These are phyloP conservation scores for Umimayanthus kanabou DNA, from an alignment of 92 coral and sea anemone genomes.

Conservation along the genomic window DNA sequence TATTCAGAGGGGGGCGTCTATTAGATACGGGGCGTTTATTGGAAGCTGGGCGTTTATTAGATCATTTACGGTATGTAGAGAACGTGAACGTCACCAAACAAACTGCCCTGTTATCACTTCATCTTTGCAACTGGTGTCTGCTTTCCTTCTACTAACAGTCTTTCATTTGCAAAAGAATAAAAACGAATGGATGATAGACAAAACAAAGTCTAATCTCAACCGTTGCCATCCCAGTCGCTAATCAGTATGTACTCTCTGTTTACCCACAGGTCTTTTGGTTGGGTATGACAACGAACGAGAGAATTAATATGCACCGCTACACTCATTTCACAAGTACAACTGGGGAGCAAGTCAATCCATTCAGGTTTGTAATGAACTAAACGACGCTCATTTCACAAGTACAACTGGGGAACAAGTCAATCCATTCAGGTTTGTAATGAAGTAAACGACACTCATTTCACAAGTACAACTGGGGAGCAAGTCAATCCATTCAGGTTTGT, in stretches of 20 bases:
- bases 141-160: too few relatives aligned
- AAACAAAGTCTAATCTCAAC: too few relatives aligned
- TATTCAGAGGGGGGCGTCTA: too few relatives aligned
- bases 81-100: too few relatives aligned
- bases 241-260: not conserved
- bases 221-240: too few relatives aligned
- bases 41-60: too few relatives aligned
- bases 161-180: too few relatives aligned
- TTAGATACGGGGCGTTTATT: too few relatives aligned
- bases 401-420: conserved; percentile 67
- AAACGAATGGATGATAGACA: too few relatives aligned
- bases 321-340: conserved; percentile 67
- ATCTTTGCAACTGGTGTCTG: too few relatives aligned
- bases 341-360: conserved; percentile 80
- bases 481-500: conserved; percentile 91
- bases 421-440: conserved; percentile 95
- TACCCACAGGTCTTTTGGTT: conserved; percentile 79
- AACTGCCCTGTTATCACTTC: too few relatives aligned
- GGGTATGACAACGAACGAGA: conserved; percentile 96
- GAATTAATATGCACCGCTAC: conserved; percentile 78
- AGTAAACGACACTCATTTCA: conserved; percentile 80
- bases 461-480: conserved; percentile 64
- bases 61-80: too few relatives aligned
- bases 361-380: conserved; percentile 54
- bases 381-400: conserved; percentile 69